These are phyloP conservation scores for Epinotia ramella DNA, from an alignment of 2,888 invertebrate species.

Conservation along the genomic window DNA sequence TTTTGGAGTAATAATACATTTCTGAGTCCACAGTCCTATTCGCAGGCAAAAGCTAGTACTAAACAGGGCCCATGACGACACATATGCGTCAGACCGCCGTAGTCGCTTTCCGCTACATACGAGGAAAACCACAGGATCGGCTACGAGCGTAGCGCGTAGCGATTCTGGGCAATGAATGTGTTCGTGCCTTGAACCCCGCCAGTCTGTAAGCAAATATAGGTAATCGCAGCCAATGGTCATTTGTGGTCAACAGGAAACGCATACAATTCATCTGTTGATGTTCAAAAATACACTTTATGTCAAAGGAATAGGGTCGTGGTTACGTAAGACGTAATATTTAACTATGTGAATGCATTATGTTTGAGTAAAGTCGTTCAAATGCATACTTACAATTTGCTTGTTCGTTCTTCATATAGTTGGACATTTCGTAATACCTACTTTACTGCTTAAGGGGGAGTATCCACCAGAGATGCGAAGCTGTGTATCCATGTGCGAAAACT, in stretches of 20 bases:
- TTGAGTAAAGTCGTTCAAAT: conserved; percentile 12
- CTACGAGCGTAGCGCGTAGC: too few relatives aligned
- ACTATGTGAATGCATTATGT: conserved; percentile 14
- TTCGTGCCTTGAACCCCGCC: background rate
- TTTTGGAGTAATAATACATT: too few relatives aligned
- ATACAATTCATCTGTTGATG: conserved; percentile 1
- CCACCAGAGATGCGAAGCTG: background rate
- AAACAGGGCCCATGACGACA: too few relatives aligned
- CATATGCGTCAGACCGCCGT: too few relatives aligned
- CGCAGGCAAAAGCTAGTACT: too few relatives aligned
- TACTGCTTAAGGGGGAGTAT: background rate
- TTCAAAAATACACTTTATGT: conserved; percentile 1
- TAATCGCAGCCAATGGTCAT: background rate
- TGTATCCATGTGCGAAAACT: background rate
- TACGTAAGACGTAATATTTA: background rate
- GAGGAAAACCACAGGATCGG: too few relatives aligned
- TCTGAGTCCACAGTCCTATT: too few relatives aligned
- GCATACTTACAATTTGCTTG: conserved; percentile 21
- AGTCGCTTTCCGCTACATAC: too few relatives aligned
- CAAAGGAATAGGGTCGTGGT: background rate
- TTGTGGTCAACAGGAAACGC: conserved; percentile 30
- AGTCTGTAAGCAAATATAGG: conserved; percentile 4
- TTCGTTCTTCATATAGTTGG: background rate
- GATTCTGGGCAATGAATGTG: too few relatives aligned
- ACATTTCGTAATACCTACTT: conserved; percentile 6